phyloP scores from a whole-genome alignment of 2,797 vertebrate species.

The Ptychobarbus kaznakovi region DNA sequence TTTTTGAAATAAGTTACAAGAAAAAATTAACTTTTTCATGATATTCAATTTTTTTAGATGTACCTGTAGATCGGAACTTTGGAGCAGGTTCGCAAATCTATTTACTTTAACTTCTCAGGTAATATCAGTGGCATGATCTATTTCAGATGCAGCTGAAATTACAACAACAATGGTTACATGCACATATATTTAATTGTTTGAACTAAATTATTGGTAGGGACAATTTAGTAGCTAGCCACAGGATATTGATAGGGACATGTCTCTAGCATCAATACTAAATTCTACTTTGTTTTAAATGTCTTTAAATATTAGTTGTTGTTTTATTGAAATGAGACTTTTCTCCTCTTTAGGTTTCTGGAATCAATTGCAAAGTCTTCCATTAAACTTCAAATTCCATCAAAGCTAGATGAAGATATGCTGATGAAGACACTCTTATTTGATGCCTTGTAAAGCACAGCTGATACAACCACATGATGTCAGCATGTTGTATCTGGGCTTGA shows the following conservation, averaged over 20 bases:
- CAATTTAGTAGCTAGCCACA: too few species aligned
- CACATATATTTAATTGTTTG: too few species aligned
- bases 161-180: too few species aligned
- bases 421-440: not conserved
- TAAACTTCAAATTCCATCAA: not conserved
- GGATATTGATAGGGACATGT: not conserved
- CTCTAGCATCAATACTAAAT: not conserved
- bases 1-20: too few species aligned
- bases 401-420: not conserved
- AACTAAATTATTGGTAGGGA: too few species aligned
- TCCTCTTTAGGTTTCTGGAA: not conserved
- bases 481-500: not conserved
- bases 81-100: too few species aligned
- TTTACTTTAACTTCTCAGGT: too few species aligned
- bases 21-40: too few species aligned
- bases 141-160: not conserved
- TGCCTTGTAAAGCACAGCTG: not conserved
- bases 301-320: not conserved
- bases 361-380: not conserved
- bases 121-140: not conserved
- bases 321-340: not conserved
- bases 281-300: not conserved
- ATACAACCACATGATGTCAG: constrained; percentile 28
- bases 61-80: too few species aligned
- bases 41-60: too few species aligned